Evolutionary conservation across 2,888 invertebrate genomes (phyloP), one percentile per base, ranked within the genome.

Genomic region (Baccha elongata): DNA sequence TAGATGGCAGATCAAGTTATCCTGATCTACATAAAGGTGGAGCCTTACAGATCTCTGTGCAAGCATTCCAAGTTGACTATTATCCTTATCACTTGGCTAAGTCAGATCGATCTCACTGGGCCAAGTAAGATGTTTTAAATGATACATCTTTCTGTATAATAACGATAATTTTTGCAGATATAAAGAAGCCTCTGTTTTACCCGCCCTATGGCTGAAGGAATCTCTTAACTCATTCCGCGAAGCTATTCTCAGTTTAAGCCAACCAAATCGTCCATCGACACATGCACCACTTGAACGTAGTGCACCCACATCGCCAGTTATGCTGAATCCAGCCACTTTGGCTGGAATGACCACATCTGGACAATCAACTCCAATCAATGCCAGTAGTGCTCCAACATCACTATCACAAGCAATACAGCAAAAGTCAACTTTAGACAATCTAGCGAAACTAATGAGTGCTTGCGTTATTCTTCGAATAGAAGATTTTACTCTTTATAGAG

Each of bases 81-180:
- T 99, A 99, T 92, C 99, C 99, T 0, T 99, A 98, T 91, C 98
- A 99, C 91, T 93, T 97, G 88, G 98, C 98, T 29, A 94, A 96
- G 87, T 95, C 96, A 32, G 96, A 96, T 89, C 92, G 98, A 74
- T 93, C 95, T 85, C 96, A 97, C 89, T 99, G 99, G 99, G 94
- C 96, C 40, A 95, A 95, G 81, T 94, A 93, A 76, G 68, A 21
- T 17, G 1, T 15, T 11, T 48, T 19, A 17, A 15, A 8, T 7
- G 1, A 5, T 8, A 32, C 7, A 6, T 7, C 8, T 8, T 32
- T 32, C 29, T n/a, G n/a, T n/a, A 7, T 7, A 32, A 5, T 32
- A 8, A 32, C 4, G 8, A 8, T 8, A 7, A 13, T 23, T 17
- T 69, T 65, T 35, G 8, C 87, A 93, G 93, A 85, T 95, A 95